Conservation (phyloP, 2,113 vertebrate species). For the Addax nasomaculatus region DNA sequence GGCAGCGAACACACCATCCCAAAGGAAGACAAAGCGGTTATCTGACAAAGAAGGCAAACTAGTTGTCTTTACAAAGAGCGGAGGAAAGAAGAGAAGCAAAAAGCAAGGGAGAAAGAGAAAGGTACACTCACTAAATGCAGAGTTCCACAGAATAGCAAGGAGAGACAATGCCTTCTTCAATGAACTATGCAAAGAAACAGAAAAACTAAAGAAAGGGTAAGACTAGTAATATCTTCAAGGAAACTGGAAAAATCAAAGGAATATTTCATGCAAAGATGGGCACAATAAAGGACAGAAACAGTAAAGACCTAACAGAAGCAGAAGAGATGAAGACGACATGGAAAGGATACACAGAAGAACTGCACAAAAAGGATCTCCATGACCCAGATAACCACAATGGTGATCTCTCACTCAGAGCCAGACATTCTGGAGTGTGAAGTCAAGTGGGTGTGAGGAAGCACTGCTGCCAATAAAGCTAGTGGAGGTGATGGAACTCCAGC, state of each 20-base stretch:
- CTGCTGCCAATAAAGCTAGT: not conserved
- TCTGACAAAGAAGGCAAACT: not conserved
- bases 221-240: not conserved
- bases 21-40: not conserved
- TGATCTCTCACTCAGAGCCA: not conserved
- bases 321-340: not conserved
- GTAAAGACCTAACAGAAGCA: not conserved
- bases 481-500: not conserved
- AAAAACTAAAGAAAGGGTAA: not conserved
- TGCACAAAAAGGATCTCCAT: not conserved
- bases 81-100: not conserved
- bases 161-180: not conserved
- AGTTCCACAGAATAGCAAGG: not conserved
- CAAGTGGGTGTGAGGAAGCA: not conserved
- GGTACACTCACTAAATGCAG: not conserved
- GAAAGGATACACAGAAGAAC: not conserved
- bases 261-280: not conserved
- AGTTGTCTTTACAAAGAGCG: not conserved
- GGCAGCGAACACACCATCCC: not conserved
- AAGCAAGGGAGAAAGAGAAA: not conserved
- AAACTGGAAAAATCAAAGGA: not conserved
- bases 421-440: not conserved
- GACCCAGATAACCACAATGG: not conserved
- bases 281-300: not conserved
- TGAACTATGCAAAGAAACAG: not conserved